A percentile compares a stretch with the other conserved stretches of the same genome.
phyloP scores from a whole-genome alignment of 2,888 invertebrate species.

The Drosophila sordidula region DNA sequence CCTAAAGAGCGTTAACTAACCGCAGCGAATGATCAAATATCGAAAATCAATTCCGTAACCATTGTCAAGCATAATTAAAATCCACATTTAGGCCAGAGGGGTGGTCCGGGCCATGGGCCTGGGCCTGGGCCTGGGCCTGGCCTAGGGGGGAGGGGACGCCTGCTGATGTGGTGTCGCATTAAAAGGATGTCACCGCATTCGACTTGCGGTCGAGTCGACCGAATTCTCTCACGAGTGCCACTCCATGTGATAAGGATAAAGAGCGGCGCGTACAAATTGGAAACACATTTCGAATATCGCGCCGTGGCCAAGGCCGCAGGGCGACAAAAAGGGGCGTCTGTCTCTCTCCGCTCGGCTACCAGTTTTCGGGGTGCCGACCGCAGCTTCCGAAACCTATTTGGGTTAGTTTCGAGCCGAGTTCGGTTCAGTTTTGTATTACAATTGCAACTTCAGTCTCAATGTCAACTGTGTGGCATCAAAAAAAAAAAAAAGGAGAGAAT shows the following conservation, averaged over 20 bases:
- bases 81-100: slow-evolving; percentile 54
- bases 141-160: slow-evolving; percentile 48
- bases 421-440: slow-evolving; percentile 71
- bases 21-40: slow-evolving; percentile 81
- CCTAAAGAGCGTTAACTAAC: slow-evolving; percentile 80
- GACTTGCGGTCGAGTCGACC: slow-evolving; percentile 71
- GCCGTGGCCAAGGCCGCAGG: slow-evolving; percentile 47
- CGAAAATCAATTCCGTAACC: slow-evolving; percentile 79
- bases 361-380: slow-evolving; percentile 69
- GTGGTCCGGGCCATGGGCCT: slow-evolving; percentile 26
- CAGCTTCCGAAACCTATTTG: slow-evolving; percentile 85
- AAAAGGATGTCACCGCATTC: slow-evolving; percentile 76
- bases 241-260: slow-evolving; percentile 76
- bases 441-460: slow-evolving; percentile 76
- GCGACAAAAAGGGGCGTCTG: slow-evolving; percentile 55
- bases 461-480: slow-evolving; percentile 60
- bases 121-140: too few relatives aligned
- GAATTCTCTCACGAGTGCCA: slow-evolving; percentile 82
- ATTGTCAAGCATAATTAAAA: slow-evolving; percentile 81
- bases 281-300: slow-evolving; percentile 72
- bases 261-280: slow-evolving; percentile 70
- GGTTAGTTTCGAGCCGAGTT: slow-evolving; percentile 65
- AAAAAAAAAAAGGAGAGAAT: slow-evolving; percentile 39
- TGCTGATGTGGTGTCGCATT: slow-evolving; percentile 79
- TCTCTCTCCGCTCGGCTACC: slow-evolving; percentile 7